Percentiles rank a stretch among this genome's conserved stretches.
Conservation (phyloP, 2,113 vertebrate species). For the Octodon degus region DNA sequence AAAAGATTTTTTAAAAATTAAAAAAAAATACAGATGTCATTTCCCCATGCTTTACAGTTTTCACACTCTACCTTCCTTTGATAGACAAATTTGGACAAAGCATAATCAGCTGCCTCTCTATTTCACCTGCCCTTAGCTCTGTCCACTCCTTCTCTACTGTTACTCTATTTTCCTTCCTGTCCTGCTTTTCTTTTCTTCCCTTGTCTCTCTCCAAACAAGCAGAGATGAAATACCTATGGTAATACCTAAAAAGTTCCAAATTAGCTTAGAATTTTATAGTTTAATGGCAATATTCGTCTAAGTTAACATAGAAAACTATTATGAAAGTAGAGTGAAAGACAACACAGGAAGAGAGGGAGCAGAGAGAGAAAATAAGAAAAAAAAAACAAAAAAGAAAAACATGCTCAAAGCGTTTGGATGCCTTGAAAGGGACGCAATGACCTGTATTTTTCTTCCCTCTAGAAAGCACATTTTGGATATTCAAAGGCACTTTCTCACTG, state of each 20-base stretch:
- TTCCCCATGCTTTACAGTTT: background rate
- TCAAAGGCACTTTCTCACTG: conserved; percentile 4
- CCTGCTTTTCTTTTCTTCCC: background rate
- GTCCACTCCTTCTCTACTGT: background rate
- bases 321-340: background rate
- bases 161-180: background rate
- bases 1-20: no score
- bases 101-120: background rate
- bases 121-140: background rate
- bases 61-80: conserved; percentile 17
- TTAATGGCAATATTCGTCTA: background rate
- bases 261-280: conserved; percentile 52
- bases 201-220: background rate
- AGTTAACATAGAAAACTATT: background rate
- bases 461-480: conserved; percentile 3
- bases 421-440: background rate
- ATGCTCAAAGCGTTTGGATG: background rate
- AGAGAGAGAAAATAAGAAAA: no score
- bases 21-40: background rate
- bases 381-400: background rate
- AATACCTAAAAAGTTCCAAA: conserved; percentile 56
- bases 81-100: background rate
- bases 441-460: background rate
- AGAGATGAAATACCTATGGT: conserved; percentile 66
- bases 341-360: background rate